Evolutionary conservation across 2,888 invertebrate genomes (phyloP), one percentile per base, ranked within the genome.

Genomic region (Syrista parreyssii): DNA sequence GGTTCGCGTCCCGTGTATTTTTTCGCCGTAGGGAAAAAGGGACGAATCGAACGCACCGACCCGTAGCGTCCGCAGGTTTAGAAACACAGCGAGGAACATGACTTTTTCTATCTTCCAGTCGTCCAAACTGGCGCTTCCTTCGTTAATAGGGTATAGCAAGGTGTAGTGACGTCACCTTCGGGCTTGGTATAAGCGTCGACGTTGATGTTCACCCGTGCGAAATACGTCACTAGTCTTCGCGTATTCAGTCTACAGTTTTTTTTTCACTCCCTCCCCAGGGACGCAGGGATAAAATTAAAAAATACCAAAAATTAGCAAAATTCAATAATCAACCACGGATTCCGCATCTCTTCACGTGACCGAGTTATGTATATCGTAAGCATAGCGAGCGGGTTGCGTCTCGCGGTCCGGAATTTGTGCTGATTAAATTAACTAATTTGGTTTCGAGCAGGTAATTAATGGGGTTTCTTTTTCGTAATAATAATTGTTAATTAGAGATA

Each of bases 381-480:
- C 23, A 55, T 40, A 23, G 55, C 55, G 55, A 6, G 55, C 55
- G 55, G 23, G 55, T 23, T 55, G 55, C 23, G 55, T 23, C 23
- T 31, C 31, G 71, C 31, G 71, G 31, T 11, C 2, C 15, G 71
- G 11, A 71, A 32, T 71, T 32, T 31, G 71, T 9, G 71, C 3
- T 82, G 82, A 83, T 83, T 86, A 85, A 85, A 85, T 85, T 84
- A 85, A 81, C 85, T 85, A 86, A 86, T 83, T 85, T 85, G 85
- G 82, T 83, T 83, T 85, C 80, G 33, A 81, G 75, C 78, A 76
- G 76, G 74, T 74, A 72, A 40, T 77, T 73, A 78, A 72, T 73
- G 78, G 76, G 76, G 78, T 69, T 78, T 72, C 79, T 73, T 76
- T 84, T 80, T 81, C 81, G 75, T 81, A 82, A 79, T 83, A 71